Evolutionary conservation across 2,113 vertebrate species (phyloP), one percentile per base, ranked within the genome.

Genomic region (Myotis davidii): DNA sequence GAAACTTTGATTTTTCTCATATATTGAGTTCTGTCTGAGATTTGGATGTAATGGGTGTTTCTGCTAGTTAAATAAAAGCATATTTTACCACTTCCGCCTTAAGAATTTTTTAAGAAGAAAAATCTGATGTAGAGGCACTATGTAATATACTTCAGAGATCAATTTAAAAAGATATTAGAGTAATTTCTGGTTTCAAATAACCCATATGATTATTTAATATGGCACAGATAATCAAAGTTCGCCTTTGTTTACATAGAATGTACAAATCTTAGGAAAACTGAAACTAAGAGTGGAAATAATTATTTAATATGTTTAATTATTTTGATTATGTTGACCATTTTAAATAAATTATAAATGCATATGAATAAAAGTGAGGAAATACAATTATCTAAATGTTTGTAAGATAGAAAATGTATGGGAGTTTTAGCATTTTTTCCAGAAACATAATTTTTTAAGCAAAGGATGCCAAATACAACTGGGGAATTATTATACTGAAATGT

Each of bases 401-500:
- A 85, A 86, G 37, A 73, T 74, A 39, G 27, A 9, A 92, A 88
- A 78, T 74, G 3, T 29, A 86, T 84, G 7, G 20, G 7, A 82
- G 5, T 85, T 72, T 74, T 25, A 85, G 25, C 45, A 37, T 59
- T 91, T 18, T 93, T 90, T 93, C 65, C 91, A 52, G 92, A 91
- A 52, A 82, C 0, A 67, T 78, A 45, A 48, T 48, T 67, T 91
- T 92, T 79, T 85, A 37, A 73, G 29, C 23, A 94, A 96, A 67
- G 12, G 93, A 93, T 76, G 12, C 42, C 93, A 94, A 89, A 84
- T 83, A 42, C 69, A 85, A 45, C 23, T 93, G 32, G 64, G 72
- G 91, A 91, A 74, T 93, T 87, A 91, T 77, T 95, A 50, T 16
- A 64, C 34, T 65, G 27, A 95, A 93, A 74, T 78, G 5, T 73